phyloP scores from a whole-genome alignment of 2,888 invertebrate genomes.

The Cabera pusaria region DNA sequence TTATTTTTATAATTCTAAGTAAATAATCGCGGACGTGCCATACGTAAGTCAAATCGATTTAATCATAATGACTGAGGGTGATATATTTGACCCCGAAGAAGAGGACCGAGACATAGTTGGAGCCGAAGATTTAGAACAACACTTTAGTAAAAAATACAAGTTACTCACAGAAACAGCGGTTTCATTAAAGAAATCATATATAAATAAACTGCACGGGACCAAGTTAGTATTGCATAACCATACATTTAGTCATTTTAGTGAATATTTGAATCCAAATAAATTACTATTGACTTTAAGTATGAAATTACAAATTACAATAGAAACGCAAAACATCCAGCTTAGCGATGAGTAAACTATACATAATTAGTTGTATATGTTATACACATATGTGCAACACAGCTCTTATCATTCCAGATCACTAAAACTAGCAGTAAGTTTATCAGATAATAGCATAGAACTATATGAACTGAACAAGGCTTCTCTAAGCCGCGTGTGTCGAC shows the following conservation, averaged over 20 bases:
- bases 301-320: no score
- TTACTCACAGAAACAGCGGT: slow-evolving; percentile 77
- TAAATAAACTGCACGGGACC: slow-evolving; percentile 83
- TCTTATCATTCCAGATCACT: slow-evolving; percentile 48
- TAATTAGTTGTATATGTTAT: no score
- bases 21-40: no score
- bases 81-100: slow-evolving; percentile 67
- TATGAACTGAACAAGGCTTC: slow-evolving; percentile 59
- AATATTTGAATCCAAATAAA: no score
- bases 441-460: slow-evolving; percentile 66
- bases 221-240: slow-evolving; percentile 81
- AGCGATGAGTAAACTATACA: no score
- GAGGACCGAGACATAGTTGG: slow-evolving; percentile 62
- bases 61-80: slow-evolving; percentile 53
- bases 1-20: not conserved
- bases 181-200: slow-evolving; percentile 81
- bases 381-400: no score
- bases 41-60: no score
- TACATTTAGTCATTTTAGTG: no score
- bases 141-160: slow-evolving; percentile 58
- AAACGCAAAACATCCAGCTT: no score
- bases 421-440: slow-evolving; percentile 58
- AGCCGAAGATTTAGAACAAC: slow-evolving; percentile 48
- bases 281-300: no score
- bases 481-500: slow-evolving; percentile 56